Evolutionary conservation across 1,140 invertebrate genomes (phyloP), one percentile per base, ranked within the genome.

Genomic region (Ephestia elutella): DNA sequence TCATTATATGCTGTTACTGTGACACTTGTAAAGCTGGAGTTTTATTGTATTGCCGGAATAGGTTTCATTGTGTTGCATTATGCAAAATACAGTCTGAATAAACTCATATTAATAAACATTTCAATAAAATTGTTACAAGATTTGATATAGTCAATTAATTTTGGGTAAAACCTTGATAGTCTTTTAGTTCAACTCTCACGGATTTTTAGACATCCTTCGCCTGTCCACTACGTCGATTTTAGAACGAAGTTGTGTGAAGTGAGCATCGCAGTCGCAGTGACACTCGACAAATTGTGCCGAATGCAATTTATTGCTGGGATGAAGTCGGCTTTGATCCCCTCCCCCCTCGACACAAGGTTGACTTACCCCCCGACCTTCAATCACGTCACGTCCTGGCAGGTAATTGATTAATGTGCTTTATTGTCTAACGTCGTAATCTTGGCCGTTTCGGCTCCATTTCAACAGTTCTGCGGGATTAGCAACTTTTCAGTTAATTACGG

Each of bases 241-340:
- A 32, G 9, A 32, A 32, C 30, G 30, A 32, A 32, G 30, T 32
- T 32, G 30, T 32, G n/a, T n/a, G n/a, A n/a, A n/a, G n/a, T n/a
- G 9, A 25, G 30, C 30, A 44, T 15, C 15, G 21, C 35, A 48
- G 55, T 57, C 30, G 38, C 18, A 35, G 15, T 57, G 63, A 61
- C 69, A 66, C 49, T 60, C 53, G 60, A 73, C 63, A 73, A 70
- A 73, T 73, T 59, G 63, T 59, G 25, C 19, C 59, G 51, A 63
- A 58, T 68, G 61, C 63, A 63, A 70, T 70, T 70, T 73, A 68
- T 73, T 60, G 65, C 53, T 17, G 10, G 61, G 56, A 59, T 63
- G 57, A 61, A 59, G 51, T 56, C 49, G 21, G 55, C 56, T 50
- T 51, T 38, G 55, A 49, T 28, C 20, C 20, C 48, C 50, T 25